A percentile compares a stretch with the other conserved stretches of the same genome.
Evolutionary conservation across 1,140 invertebrate species (phyloP).

Genomic region (Campoletis sonorensis): DNA sequence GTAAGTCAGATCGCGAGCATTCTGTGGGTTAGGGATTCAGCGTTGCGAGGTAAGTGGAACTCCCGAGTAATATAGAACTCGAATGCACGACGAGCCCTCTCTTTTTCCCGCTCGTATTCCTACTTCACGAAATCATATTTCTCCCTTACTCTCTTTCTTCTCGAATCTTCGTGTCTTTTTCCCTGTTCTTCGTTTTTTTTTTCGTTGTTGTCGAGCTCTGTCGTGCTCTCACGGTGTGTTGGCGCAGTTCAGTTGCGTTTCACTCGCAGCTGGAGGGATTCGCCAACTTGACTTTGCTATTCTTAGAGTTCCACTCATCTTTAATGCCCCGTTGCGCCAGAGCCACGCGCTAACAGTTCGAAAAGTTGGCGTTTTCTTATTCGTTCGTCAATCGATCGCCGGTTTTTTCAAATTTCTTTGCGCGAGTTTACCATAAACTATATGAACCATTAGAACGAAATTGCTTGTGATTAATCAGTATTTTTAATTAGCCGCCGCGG

Average conservation of each 20-base stretch:
- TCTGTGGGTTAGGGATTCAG: slow-evolving; percentile 26
- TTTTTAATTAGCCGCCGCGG: too few relatives aligned
- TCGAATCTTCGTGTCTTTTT: not conserved
- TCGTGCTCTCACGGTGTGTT: not conserved
- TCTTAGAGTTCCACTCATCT: slow-evolving; percentile 43
- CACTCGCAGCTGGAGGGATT: slow-evolving; percentile 47
- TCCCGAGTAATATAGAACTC: slow-evolving; percentile 14
- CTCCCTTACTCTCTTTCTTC: not conserved
- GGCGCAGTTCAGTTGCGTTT: slow-evolving; percentile 24
- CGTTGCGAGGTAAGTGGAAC: slow-evolving; percentile 44
- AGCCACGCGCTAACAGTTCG: not conserved
- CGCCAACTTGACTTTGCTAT: slow-evolving; percentile 34
- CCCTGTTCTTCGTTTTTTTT: not conserved
- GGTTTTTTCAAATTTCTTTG: not conserved
- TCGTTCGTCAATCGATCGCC: not conserved
- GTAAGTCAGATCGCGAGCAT: not conserved
- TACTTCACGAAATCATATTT: not conserved
- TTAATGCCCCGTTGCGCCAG: slow-evolving; percentile 27
- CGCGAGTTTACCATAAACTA: not conserved
- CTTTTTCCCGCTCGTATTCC: not conserved
- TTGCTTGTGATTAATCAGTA: too few relatives aligned
- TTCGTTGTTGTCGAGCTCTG: not conserved
- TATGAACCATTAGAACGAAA: not conserved
- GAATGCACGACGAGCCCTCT: not conserved
- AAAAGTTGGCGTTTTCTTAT: not conserved